Evolutionary conservation across 2,888 invertebrate genomes (phyloP).

Genomic region (Acanthosepion pharaonis): DNA sequence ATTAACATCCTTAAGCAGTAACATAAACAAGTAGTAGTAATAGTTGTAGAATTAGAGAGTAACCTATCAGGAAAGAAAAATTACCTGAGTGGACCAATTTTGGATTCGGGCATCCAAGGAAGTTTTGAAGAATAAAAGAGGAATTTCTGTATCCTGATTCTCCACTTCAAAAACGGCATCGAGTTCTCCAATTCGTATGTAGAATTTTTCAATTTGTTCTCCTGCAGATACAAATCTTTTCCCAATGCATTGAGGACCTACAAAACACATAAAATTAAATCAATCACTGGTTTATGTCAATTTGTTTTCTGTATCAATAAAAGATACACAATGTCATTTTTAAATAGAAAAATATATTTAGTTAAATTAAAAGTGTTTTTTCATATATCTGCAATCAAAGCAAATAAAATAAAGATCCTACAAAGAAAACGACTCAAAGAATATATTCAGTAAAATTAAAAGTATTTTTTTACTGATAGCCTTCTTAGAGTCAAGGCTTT

Average conservation of each 20-base stretch:
- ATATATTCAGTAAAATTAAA: no score
- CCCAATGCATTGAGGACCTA: background rate
- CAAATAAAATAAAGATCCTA: no score
- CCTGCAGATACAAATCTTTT: conserved; percentile 8
- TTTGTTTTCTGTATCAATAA: background rate
- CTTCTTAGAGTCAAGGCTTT: no score
- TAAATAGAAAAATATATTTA: no score
- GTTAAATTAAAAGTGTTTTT: no score
- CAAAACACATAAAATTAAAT: background rate
- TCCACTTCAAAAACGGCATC: conserved; percentile 81
- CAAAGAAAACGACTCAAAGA: no score
- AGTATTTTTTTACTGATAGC: no score
- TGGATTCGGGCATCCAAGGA: conserved; percentile 79
- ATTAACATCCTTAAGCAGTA: no score
- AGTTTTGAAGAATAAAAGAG: conserved; percentile 78
- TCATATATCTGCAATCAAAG: no score
- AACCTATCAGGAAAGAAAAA: background rate
- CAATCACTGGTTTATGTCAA: background rate
- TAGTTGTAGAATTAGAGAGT: no score
- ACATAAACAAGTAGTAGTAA: no score
- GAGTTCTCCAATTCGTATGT: conserved; percentile 77
- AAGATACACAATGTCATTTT: background rate
- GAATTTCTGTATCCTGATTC: conserved; percentile 75
- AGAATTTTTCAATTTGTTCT: conserved; percentile 35
- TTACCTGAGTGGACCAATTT: conserved; percentile 81